Base-by-base conservation (phyloP, 2,888 invertebrate species). In the Eretmocerus hayati region DNA sequence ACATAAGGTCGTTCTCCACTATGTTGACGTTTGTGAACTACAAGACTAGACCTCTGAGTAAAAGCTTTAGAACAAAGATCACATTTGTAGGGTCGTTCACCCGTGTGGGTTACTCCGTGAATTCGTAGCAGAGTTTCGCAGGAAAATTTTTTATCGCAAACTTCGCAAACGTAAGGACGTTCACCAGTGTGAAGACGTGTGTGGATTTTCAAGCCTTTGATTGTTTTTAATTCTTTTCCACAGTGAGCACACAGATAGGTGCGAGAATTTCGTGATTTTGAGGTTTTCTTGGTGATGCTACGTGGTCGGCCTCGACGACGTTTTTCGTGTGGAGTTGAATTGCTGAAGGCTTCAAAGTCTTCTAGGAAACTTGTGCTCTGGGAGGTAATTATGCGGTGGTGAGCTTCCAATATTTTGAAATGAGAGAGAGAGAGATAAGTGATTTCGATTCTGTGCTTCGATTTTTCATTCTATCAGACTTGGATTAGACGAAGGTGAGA, bases 121-220 rank as follows among this genome's bases (percentile, higher is more conserved):
- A 75, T 70, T 26, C 72, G 74, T 42, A 81, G 57, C 16, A 77
- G 50, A 0, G 65, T 66, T 45, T 65, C 62, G 49, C 66, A 65
- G 4, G 63, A 59, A 46, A 67, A 67, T 44, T 62, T 59, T 47
- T 66, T 67, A 31, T 59, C 64, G 49, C 66, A 65, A 9, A 61
- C 55, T n/a, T 59, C 58, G 49, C 66, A 66, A 1, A 57, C 61
- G 44, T 60, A 66, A 1, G 66, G 67, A 30, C 63, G 64, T 26
- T 69, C 69, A 6, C 66, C 68, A 5, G 67, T 68, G 51, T 69
- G 68, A 49, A 65, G 66, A 4, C 67, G 53, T 31, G 64, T 63
- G 48, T 67, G 66, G 18, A 67, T 67, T 38, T 66, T 62, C 15
- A 66, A 50, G 8, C 66, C 66, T 43, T 66, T 66, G 5, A 60